Conservation (phyloP, 2,888 invertebrate species). For the Lymantria dispar region DNA sequence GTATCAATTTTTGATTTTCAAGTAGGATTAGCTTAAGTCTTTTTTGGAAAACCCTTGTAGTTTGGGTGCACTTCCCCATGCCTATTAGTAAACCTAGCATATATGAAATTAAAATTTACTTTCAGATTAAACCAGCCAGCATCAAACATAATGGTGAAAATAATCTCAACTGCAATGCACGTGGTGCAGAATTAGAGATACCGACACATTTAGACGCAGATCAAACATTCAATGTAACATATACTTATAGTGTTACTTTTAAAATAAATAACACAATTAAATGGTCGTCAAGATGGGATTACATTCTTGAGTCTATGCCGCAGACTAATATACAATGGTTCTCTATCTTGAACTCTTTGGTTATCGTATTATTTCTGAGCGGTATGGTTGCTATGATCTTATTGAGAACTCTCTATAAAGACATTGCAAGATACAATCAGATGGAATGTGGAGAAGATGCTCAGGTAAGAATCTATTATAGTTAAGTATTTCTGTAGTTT, state of each 20-base stretch:
- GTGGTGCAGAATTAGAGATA: slow-evolving; percentile 86
- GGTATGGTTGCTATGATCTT: slow-evolving; percentile 99
- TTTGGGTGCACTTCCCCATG: too few relatives aligned
- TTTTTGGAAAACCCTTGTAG: too few relatives aligned
- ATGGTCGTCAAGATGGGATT: slow-evolving; percentile 99
- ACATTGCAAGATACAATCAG: slow-evolving; percentile 99
- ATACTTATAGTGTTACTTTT: slow-evolving; percentile 94
- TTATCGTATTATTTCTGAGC: slow-evolving; percentile 97
- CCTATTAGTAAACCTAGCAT: too few relatives aligned
- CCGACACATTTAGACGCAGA: slow-evolving; percentile 77
- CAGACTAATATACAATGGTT: slow-evolving; percentile 99
- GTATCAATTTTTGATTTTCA: too few relatives aligned
- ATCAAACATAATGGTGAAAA: slow-evolving; percentile 76
- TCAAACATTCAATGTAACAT: slow-evolving; percentile 86
- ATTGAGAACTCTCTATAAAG: slow-evolving; percentile 97
- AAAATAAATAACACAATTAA: slow-evolving; percentile 91
- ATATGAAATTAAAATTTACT: background rate
- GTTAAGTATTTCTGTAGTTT: background rate
- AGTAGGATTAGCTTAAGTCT: too few relatives aligned
- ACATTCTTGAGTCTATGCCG: slow-evolving; percentile 98
- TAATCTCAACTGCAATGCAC: slow-evolving; percentile 73
- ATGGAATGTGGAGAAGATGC: slow-evolving; percentile 94
- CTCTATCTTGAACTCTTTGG: slow-evolving; percentile 98
- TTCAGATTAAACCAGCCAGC: slow-evolving; percentile 79
- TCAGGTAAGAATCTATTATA: slow-evolving; percentile 86